Conservation (phyloP, 2,888 invertebrate genomes). For the Aphodius granarius region DNA sequence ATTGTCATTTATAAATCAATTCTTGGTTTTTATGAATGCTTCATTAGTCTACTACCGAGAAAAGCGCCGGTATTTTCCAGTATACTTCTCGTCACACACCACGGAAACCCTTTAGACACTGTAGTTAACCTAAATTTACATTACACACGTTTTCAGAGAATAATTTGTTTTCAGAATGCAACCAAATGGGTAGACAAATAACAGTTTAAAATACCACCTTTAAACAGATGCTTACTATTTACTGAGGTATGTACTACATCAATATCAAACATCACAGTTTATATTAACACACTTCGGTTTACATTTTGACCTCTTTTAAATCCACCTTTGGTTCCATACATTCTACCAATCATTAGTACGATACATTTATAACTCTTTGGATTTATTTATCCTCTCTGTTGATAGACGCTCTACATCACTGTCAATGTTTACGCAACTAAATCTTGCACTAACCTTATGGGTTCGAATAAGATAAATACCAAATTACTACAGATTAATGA, state of each 20-base stretch:
- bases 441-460: neutral
- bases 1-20: conserved; percentile 46
- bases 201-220: conserved; percentile 25
- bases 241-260: conserved; percentile 24
- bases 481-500: neutral
- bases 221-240: conserved; percentile 25
- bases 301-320: neutral
- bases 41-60: neutral
- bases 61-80: neutral
- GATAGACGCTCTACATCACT: neutral
- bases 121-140: neutral
- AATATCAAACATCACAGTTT: neutral
- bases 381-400: neutral
- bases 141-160: conserved; percentile 9
- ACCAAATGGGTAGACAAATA: conserved; percentile 43
- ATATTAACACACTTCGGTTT: neutral
- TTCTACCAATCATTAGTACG: neutral
- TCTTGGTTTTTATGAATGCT: conserved; percentile 25
- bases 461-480: neutral
- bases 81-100: neutral
- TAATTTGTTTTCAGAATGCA: conserved; percentile 41
- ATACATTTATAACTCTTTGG: neutral
- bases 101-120: neutral
- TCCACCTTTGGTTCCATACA: neutral
- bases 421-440: neutral